Evolutionary conservation across 2,113 vertebrate genomes (phyloP).

Genomic region (Podarcis raffonei): DNA sequence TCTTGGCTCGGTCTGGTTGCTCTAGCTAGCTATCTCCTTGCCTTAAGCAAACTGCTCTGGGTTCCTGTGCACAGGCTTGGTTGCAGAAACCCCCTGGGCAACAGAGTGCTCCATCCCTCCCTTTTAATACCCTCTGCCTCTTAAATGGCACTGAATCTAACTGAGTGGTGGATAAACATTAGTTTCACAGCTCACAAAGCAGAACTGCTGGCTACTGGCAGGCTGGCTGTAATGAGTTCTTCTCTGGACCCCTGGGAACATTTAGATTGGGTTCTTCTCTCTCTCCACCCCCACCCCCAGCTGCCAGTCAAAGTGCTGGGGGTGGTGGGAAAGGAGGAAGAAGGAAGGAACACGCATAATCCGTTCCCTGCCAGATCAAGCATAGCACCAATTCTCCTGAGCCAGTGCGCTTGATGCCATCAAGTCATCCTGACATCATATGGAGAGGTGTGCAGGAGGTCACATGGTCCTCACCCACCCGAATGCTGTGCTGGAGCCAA

Average conservation of each 20-base stretch:
- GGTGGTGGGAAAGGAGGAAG: constrained; percentile 3
- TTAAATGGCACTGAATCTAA: constrained; percentile 71
- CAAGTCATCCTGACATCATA: neutral
- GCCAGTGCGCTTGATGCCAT: constrained; percentile 13
- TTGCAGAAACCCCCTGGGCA: fast-evolving
- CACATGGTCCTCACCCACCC: neutral
- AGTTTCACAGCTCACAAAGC: constrained; percentile 85
- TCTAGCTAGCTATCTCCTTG: neutral
- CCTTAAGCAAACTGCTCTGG: neutral
- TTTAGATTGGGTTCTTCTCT: constrained; percentile 75
- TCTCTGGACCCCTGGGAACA: constrained; percentile 75
- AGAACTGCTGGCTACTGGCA: constrained; percentile 78
- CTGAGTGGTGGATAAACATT: constrained; percentile 81
- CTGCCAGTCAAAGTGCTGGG: constrained; percentile 76
- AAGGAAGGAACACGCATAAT: constrained; percentile 11
- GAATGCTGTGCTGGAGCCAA: fast-evolving
- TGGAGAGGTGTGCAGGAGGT: neutral
- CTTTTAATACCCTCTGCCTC: constrained; percentile 67
- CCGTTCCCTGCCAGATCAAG: constrained; percentile 51
- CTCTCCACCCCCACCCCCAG: constrained; percentile 41
- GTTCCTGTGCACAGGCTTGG: fast-evolving
- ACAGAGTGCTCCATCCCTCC: constrained; percentile 29
- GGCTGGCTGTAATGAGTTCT: constrained; percentile 78
- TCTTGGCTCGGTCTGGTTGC: neutral
- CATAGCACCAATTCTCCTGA: constrained; percentile 44